Evolutionary conservation across 2,113 vertebrate genomes (phyloP).

Genomic region (Terrapene triunguis): DNA sequence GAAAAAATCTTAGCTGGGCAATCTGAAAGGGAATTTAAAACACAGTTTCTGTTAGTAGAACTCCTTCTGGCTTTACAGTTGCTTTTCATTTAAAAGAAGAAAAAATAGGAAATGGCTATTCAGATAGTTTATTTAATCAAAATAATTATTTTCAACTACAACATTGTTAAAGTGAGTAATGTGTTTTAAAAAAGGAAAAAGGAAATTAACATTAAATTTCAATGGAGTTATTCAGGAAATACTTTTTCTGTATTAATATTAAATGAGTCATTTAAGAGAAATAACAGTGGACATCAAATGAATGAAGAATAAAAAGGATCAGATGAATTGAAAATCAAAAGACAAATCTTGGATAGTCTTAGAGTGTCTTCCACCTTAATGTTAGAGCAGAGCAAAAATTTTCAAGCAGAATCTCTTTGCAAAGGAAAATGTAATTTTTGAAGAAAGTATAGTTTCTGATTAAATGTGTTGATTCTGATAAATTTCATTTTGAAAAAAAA

Average conservation of each 20-base stretch:
- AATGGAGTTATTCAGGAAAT: slow-evolving; percentile 27
- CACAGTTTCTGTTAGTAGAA: neutral
- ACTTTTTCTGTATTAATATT: slow-evolving; percentile 53
- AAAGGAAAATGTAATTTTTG: neutral
- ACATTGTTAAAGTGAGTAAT: neutral
- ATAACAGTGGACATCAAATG: slow-evolving; percentile 41
- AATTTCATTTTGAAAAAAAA: neutral
- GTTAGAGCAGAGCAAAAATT: neutral
- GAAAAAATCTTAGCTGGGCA: neutral
- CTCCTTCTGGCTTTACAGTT: neutral
- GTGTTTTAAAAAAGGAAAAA: slow-evolving; percentile 11
- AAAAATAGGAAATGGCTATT: slow-evolving; percentile 3
- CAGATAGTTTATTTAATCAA: neutral
- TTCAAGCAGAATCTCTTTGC: neutral
- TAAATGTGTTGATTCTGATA: neutral
- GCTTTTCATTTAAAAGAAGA: neutral
- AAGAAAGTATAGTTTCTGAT: neutral
- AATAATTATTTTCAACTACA: slow-evolving; percentile 24
- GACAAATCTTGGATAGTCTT: slow-evolving; percentile 14
- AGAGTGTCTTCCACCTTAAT: neutral
- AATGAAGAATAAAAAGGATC: neutral
- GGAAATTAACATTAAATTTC: slow-evolving; percentile 47
- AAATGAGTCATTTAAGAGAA: slow-evolving; percentile 65
- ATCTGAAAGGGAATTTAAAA: neutral
- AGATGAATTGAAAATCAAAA: slow-evolving; percentile 56